A percentile compares a stretch with the other conserved stretches of the same genome.
These are phyloP conservation scores for Accipiter virgatus DNA, from an alignment of 2,113 vertebrate species.

Conservation along the genomic window DNA sequence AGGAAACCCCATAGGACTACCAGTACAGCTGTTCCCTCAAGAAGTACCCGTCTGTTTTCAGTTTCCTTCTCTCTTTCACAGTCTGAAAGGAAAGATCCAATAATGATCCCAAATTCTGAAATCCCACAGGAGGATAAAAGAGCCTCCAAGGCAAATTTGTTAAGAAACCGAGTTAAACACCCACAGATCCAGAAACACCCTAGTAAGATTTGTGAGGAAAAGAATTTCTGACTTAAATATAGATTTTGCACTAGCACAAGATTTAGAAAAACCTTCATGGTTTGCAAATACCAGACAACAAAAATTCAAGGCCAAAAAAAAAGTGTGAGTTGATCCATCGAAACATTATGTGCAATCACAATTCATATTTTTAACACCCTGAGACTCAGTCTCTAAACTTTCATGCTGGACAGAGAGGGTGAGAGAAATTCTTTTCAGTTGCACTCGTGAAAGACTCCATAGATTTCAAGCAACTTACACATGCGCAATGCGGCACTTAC, in stretches of 20 bases:
- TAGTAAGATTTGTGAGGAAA: neutral
- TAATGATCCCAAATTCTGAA: neutral
- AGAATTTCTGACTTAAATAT: neutral
- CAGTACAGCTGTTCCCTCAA: neutral
- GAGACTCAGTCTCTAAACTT: neutral
- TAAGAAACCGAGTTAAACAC: neutral
- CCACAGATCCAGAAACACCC: neutral
- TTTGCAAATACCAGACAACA: neutral
- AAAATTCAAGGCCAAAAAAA: neutral
- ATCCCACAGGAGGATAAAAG: neutral
- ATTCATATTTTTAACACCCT: neutral
- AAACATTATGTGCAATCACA: neutral
- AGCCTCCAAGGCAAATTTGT: neutral
- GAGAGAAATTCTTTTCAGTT: neutral
- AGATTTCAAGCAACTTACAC: neutral
- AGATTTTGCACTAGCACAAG: neutral
- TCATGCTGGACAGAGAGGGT: neutral
- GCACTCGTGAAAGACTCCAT: neutral
- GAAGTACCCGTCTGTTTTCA: neutral
- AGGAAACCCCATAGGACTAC: neutral
- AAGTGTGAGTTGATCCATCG: neutral
- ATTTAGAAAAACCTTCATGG: neutral
- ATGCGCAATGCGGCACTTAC: fast-evolving
- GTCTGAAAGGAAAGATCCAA: neutral
- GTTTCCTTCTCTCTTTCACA: neutral